Base-by-base conservation (phyloP, 2,888 invertebrate species). In the Cephus runcator region DNA sequence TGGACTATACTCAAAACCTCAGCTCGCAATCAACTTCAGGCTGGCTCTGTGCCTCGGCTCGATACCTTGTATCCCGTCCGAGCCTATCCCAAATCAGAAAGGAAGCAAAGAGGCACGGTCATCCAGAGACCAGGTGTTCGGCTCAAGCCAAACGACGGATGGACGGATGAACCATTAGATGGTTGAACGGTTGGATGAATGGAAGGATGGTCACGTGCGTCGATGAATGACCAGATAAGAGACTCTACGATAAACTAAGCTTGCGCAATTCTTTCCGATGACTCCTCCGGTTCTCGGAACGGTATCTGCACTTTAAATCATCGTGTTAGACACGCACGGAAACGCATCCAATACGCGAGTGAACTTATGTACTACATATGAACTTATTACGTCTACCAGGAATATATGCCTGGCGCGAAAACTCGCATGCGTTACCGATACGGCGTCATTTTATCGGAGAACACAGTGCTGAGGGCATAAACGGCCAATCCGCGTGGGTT, bases 401-500 rank as follows among this genome's bases (percentile, higher is more conserved):
- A 56, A 56, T 56, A 56, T 23, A 56, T 56, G 56, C 56, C 23
- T 23, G 9, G 56, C 23, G 56, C 56, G 56, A 56, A 56, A 56
- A 56, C 56, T 56, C 9, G 23, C 56, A 56, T 56, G 23, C 23
- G 56, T 56, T 56, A 23, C 56, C 56, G 56, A 56, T 56, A 56
- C 56, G 56, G 56, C 56, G 56, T 56, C 23, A 56, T 56, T 56
- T 56, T 56, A 56, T 56, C 56, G 23, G 56, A 23, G 56, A 56
- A 56, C 56, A 23, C 56, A 56, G 56, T 23, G 23, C 56, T 23
- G 56, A 56, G 56, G 56, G 56, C 23, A 56, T 56, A 85, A 81
- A 85, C 83, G 76, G 83, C 81, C 80, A 84, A 84, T 87, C 56
- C 82, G 88, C 88, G 88, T 88, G 85, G 88, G 88, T 83, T 88